These are phyloP conservation scores for Miniopterus natalensis DNA, from an alignment of 2,113 vertebrate genomes.

Conservation along the genomic window DNA sequence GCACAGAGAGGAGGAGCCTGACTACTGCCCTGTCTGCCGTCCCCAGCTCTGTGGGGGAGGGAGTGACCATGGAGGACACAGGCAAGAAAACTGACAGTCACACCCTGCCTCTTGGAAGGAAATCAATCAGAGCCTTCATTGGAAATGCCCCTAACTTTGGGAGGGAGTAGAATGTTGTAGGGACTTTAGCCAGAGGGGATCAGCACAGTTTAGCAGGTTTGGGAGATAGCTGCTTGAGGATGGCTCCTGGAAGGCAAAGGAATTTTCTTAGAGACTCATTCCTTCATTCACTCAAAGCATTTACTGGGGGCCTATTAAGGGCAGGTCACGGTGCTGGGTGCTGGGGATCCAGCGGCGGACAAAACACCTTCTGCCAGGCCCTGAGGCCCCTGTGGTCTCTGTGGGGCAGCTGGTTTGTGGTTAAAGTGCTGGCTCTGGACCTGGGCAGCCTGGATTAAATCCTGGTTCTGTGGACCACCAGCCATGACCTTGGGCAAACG, in stretches of 20 bases:
- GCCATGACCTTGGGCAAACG: neutral
- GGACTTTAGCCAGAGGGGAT: neutral
- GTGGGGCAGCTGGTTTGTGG: neutral
- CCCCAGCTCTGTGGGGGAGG: neutral
- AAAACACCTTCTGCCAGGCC: neutral
- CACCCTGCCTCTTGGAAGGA: neutral
- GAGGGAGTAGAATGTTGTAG: rapidly evolving
- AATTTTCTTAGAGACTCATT: neutral
- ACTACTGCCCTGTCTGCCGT: neutral
- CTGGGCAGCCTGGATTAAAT: neutral
- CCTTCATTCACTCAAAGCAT: neutral
- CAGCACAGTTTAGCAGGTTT: neutral
- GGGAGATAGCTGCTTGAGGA: neutral
- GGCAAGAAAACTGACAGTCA: neutral
- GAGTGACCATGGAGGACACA: neutral
- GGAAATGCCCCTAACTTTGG: neutral
- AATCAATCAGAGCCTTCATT: neutral
- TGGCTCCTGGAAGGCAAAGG: neutral
- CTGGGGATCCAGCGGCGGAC: too few species aligned
- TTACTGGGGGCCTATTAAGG: rapidly evolving
- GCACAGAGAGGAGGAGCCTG: neutral
- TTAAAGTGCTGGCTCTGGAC: neutral
- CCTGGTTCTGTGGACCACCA: neutral
- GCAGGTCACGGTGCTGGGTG: rapidly evolving
- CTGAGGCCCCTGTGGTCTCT: neutral